Evolutionary conservation across 2,888 invertebrate species (phyloP), one percentile per base, ranked within the genome.

Genomic region (Clistopyga incitator): DNA sequence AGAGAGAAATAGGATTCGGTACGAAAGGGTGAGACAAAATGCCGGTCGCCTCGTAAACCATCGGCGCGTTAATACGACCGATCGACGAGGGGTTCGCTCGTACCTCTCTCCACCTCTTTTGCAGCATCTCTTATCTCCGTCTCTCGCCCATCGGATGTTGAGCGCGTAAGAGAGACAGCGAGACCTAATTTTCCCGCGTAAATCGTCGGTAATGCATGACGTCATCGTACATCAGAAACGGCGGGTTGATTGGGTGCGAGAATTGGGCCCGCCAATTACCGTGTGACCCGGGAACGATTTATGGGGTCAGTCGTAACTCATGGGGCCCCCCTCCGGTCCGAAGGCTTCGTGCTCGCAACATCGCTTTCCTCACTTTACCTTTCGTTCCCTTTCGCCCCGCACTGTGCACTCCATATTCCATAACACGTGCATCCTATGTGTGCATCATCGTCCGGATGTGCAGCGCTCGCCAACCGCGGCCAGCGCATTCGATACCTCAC

Each of bases 291-390:
- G 64, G 76, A 83, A 81, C 88, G 88, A 91, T 91, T 91, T 91
- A 91, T 91, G 91, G 91, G 91, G 91, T 91, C 91, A 88, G 89
- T 89, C 91, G 88, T 91, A 91, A 91, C 90, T 91, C 91, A 89
- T 47, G 74, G 54, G 47, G 50, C 45, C 78, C 84, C 85, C 83
- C 71, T 74, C 72, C 61, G 56, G 42, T 67, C 54, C 42, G n/a
- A 38, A 61, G 20, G 54, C 68, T 61, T 52, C 68, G 45, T 65
- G 64, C 52, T 29, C 76, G 45, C 67, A 78, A 70, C 64, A 64
- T 70, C 71, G 76, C 67, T 71, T 59, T 68, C 70, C 75, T 71
- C 70, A 71, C 75, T 67, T 50, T 74, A 47, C 54, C 74, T 34
- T 74, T 61, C 61, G 61, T 61, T 56, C n/a, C 34, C 15, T 70